These are phyloP conservation scores for Cotesia congregata DNA, from an alignment of 2,888 invertebrate species.

Conservation along the genomic window DNA sequence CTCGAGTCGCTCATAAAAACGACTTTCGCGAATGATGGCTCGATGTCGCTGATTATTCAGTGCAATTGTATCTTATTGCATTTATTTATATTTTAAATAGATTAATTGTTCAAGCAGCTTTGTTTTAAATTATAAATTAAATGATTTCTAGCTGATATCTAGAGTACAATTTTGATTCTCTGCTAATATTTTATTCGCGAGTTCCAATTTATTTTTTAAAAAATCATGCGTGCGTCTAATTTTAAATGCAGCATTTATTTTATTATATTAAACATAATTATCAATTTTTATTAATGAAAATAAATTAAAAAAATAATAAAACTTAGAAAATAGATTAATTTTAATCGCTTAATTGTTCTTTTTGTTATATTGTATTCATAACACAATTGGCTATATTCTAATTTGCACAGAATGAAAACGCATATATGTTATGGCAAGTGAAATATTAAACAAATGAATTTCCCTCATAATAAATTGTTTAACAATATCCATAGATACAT, in stretches of 20 bases:
- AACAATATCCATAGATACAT: background rate
- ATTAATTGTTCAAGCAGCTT: background rate
- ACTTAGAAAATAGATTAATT: background rate
- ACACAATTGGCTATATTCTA: background rate
- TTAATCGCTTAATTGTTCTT: background rate
- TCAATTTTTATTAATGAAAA: background rate
- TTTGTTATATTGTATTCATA: background rate
- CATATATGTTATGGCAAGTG: conserved; percentile 1
- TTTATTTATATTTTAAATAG: background rate
- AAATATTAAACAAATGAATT: conserved; percentile 12
- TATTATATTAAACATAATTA: background rate
- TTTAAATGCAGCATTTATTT: background rate
- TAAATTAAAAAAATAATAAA: background rate
- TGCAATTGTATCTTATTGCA: background rate
- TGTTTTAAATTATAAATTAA: background rate
- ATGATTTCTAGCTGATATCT: background rate
- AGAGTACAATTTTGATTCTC: conserved; percentile 9
- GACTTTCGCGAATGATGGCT: background rate
- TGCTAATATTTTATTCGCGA: background rate
- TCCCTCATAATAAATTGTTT: background rate
- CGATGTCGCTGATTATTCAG: background rate
- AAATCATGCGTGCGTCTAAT: conserved; percentile 10
- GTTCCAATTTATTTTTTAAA: background rate
- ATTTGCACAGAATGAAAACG: background rate
- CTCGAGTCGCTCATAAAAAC: background rate